Evolutionary conservation across 2,888 invertebrate genomes (phyloP).

Genomic region (Drosophila eohydei): DNA sequence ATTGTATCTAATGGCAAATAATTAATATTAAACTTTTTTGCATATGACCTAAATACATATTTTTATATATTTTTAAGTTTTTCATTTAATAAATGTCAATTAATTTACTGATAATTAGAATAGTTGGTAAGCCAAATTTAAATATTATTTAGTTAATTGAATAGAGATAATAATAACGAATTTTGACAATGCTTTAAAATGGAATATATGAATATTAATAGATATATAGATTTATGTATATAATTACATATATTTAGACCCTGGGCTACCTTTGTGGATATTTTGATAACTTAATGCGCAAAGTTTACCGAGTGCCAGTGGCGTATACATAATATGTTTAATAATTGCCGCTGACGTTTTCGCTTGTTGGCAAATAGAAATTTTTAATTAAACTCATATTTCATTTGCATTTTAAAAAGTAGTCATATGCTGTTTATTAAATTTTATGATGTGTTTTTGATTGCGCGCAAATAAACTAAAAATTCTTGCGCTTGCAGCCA

Average conservation of each 20-base stretch:
- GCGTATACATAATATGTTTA: constrained; percentile 42
- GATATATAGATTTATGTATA: too few relatives aligned
- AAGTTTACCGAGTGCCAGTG: constrained; percentile 29
- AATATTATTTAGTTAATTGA: neutral
- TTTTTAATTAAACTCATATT: constrained; percentile 26
- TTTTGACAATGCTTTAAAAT: too few relatives aligned
- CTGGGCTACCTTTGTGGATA: neutral
- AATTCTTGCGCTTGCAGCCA: neutral
- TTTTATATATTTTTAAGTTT: neutral
- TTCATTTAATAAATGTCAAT: neutral
- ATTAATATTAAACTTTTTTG: neutral
- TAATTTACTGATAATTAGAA: constrained; percentile 13
- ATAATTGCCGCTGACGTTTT: constrained; percentile 23
- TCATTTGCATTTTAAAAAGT: constrained; percentile 26
- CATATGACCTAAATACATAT: neutral
- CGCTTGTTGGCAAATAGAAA: neutral
- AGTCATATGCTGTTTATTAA: neutral
- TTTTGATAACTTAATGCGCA: neutral
- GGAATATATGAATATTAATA: too few relatives aligned
- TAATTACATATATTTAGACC: neutral
- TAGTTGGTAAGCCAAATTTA: constrained; percentile 8
- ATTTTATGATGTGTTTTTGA: neutral
- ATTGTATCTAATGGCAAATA: neutral
- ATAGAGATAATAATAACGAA: too few relatives aligned
- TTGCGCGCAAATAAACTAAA: neutral